A percentile compares a stretch with the other conserved stretches of the same genome.
Conservation (phyloP, 2,888 invertebrate genomes). For the Thysanoteuthis rhombus region DNA sequence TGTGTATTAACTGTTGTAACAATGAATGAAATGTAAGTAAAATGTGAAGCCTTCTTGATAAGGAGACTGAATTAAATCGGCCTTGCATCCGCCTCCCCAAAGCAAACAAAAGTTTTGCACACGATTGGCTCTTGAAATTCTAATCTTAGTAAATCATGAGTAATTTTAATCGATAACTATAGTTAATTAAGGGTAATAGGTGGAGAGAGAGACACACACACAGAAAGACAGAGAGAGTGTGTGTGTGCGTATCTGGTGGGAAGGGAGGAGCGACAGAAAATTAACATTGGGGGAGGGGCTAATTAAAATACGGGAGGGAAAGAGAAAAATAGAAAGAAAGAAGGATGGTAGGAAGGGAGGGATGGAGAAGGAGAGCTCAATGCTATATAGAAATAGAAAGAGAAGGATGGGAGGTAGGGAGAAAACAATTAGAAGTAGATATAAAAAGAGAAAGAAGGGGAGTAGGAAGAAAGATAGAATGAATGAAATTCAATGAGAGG, state of each 20-base stretch:
- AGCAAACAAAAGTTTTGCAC: not conserved
- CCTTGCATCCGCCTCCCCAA: not conserved
- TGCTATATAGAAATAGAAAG: no score
- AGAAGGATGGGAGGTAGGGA: no score
- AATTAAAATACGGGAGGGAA: not conserved
- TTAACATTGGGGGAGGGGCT: rapidly evolving
- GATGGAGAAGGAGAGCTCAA: no score
- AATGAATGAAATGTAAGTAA: not conserved
- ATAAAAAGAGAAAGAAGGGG: no score
- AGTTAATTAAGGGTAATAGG: not conserved
- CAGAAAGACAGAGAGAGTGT: no score
- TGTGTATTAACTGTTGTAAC: not conserved
- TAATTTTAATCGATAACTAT: not conserved
- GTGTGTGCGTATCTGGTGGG: no score
- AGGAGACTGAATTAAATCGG: not conserved
- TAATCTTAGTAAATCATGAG: not conserved
- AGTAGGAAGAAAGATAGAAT: no score
- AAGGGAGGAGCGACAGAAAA: not conserved
- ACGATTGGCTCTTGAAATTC: not conserved
- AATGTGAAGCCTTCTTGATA: not conserved
- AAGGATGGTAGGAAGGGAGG: no score
- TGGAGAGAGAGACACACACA: no score
- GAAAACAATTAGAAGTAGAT: no score
- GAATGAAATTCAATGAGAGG: no score
- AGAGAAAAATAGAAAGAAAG: not conserved